Evolutionary conservation across 1,140 invertebrate genomes (phyloP), one percentile per base, ranked within the genome.

Genomic region (Himalopsyche phryganea): DNA sequence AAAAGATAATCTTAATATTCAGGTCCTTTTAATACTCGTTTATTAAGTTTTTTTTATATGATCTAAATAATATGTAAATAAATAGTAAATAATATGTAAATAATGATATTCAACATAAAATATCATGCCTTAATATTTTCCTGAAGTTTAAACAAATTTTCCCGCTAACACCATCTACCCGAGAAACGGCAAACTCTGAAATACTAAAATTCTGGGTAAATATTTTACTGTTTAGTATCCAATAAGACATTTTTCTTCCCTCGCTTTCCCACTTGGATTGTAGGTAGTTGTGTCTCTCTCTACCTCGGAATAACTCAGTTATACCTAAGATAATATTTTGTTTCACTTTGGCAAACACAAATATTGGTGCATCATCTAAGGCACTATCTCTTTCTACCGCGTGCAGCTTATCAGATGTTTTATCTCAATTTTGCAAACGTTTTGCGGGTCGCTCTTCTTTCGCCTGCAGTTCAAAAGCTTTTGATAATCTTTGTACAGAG

Each of bases 161-260:
- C 20, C 32, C 35, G 38, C 61, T 59, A 60, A 57, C 57, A 60
- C 61, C 61, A 63, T 63, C 61, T 63, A 59, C 40, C 47, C 48
- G 52, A 17, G 48, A 57, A 63, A 36, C 44, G 47, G 28, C 51
- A 55, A 60, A 55, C 50, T 55, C 57, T 56, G 42, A 38, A 48
- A 28, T 41, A 60, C 48, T 51, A 63, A 63, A 51, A 40, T 44
- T 23, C n/a, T 50, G 41, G 46, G 45, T 49, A 63, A 59, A 59
- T 54, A 59, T 49, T 63, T 63, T 59, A 63, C 56, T 57, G 53
- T 57, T 57, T 56, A 42, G 42, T 49, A 50, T 60, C 57, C 61
- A 63, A 63, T 60, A 54, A 63, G 61, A 59, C 42, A 54, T 48
- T 54, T 52, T 58, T 38, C 42, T 36, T 55, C 57, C 35, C 52